Base-by-base conservation (phyloP, 2,888 invertebrate species). In the Drosophila diplacantha region DNA sequence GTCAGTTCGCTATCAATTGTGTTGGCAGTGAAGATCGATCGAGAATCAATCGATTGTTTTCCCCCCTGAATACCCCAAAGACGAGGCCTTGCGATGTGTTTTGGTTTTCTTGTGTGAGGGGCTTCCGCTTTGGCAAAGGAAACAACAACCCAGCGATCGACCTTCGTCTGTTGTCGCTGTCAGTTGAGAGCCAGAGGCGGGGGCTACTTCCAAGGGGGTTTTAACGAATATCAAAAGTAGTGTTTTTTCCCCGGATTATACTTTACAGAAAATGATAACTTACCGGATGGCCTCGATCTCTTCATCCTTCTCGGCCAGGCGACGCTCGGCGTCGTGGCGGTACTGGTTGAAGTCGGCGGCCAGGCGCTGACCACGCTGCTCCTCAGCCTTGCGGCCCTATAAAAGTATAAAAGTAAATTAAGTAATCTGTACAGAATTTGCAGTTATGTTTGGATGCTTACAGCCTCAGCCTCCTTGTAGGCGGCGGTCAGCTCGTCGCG, bases 381-480 rank as follows among this genome's bases (percentile, higher is more conserved):
- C 99, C 90, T 98, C 98, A 87, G 96, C 96, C 91, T 97, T 97
- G 89, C 98, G 96, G 87, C 95, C 95, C 96, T 96, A 85, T 65
- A 16, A 26, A 1, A 44, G 7, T 2, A 29, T 2, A 41, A 8
- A 31, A 24, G 2, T 0, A 12, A 14, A 26, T 32, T 11, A 2
- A 14, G 4, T 18, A 4, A 14, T 16, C 3, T 31, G 0, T 12
- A 0, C 1, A 1, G 0, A 9, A 16, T 8, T 2, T 5, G 1
- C 3, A 8, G 7, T 3, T 20, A 3, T 7, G n/a, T 8, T 7
- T 2, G 3, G 4, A 0, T 7, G 92, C 95, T 93, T 91, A 98
- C 96, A 88, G 97, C 96, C 90, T 99, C 99, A 81, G 98, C 97
- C 91, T 99, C 99, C 90, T 96, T 96, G 92, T 98, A 97, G 85